Conservation (phyloP, 2,113 vertebrate genomes). For the Phylloscopus whistleri region DNA sequence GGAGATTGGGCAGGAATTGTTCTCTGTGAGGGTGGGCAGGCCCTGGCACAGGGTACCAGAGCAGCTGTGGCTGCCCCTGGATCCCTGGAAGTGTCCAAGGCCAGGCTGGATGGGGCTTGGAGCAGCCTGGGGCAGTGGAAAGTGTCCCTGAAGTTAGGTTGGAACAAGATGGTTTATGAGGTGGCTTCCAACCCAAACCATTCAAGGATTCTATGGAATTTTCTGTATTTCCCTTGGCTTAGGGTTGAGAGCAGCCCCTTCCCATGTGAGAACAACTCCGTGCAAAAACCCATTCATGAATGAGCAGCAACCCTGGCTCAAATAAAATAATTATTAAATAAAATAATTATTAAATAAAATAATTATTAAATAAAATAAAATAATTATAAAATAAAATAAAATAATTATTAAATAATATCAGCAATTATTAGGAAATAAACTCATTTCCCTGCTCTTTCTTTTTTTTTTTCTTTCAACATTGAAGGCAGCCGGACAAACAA, state of each 20-base stretch:
- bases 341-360: not conserved
- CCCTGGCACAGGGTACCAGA: too few species aligned
- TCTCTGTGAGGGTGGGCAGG: too few species aligned
- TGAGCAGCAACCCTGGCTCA: not conserved
- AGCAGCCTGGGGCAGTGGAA: fast-evolving
- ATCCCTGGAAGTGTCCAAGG: too few species aligned
- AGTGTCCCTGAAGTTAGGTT: not conserved
- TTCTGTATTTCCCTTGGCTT: not conserved
- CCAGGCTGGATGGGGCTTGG: too few species aligned
- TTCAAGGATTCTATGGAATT: not conserved
- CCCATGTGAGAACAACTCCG: not conserved
- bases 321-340: not conserved
- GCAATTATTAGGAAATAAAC: not conserved
- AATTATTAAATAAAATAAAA: too few species aligned
- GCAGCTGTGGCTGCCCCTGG: too few species aligned
- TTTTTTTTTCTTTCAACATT: not conserved
- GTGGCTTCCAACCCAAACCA: not conserved
- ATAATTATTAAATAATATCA: not conserved
- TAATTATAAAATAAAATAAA: too few species aligned
- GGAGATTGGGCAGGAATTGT: too few species aligned
- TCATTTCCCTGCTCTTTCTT: conserved; percentile 5
- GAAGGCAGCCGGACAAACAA: not conserved
- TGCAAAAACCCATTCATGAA: not conserved
- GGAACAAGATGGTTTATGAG: not conserved
- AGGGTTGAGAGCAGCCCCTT: not conserved